Evolutionary conservation across 2,888 invertebrate genomes (phyloP).

Genomic region (Mycalesis mineus): DNA sequence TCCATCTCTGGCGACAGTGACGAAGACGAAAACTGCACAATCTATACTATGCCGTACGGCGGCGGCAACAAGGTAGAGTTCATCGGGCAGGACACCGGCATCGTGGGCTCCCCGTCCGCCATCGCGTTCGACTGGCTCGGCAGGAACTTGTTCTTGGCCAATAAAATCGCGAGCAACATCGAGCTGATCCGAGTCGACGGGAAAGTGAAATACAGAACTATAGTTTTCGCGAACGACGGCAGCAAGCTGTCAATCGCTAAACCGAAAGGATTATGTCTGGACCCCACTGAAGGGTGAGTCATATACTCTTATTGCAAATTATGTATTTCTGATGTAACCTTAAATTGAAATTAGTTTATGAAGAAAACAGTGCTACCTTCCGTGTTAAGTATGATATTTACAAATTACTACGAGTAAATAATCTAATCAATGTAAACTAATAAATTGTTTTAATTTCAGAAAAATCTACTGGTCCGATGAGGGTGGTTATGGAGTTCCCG

Average conservation of each 20-base stretch:
- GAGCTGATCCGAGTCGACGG: constrained; percentile 93
- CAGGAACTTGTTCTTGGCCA: constrained; percentile 95
- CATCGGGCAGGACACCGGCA: constrained; percentile 88
- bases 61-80: constrained; percentile 88
- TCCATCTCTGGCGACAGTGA: constrained; percentile 81
- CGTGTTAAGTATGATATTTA: no score
- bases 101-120: constrained; percentile 93
- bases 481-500: constrained; percentile 92
- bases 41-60: constrained; percentile 89
- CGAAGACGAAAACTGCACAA: constrained; percentile 90
- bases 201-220: constrained; percentile 87
- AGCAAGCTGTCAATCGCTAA: constrained; percentile 90
- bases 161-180: constrained; percentile 92
- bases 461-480: constrained; percentile 98
- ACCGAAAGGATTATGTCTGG: constrained; percentile 91
- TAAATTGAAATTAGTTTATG: no score
- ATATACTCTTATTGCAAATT: neutral
- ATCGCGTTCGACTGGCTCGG: constrained; percentile 99
- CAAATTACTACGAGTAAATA: no score
- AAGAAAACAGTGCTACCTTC: no score
- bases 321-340: no score
- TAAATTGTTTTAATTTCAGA: constrained; percentile 52
- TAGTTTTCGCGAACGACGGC: constrained; percentile 94
- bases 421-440: no score
- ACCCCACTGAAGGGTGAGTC: constrained; percentile 92